These are phyloP conservation scores for Aethes cnicana DNA, from an alignment of 2,888 invertebrate species.

Conservation along the genomic window DNA sequence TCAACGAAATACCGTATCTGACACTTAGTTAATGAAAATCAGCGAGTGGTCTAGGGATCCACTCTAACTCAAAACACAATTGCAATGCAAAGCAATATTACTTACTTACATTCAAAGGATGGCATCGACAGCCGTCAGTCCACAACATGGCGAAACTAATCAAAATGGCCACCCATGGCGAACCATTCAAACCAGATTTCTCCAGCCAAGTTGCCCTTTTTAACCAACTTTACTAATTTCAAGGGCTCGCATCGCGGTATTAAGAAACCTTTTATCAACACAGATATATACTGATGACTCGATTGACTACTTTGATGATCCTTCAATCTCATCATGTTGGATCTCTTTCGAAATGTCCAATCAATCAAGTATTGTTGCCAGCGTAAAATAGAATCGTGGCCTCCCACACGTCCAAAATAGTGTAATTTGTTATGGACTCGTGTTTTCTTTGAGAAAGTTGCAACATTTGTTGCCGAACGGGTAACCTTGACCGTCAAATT, in stretches of 20 bases:
- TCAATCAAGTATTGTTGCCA: constrained; percentile 30
- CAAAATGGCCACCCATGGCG: constrained; percentile 23
- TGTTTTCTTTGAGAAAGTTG: constrained; percentile 28
- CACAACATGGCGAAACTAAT: constrained; percentile 14
- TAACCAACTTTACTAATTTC: constrained; percentile 9
- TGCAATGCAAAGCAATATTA: too few relatives aligned
- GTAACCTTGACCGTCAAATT: constrained; percentile 26
- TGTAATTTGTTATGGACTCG: constrained; percentile 24
- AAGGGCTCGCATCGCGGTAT: constrained; percentile 10
- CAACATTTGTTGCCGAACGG: constrained; percentile 15
- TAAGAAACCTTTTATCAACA: constrained; percentile 22
- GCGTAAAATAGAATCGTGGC: constrained; percentile 9
- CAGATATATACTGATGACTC: constrained; percentile 10
- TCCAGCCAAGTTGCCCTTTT: constrained; percentile 22
- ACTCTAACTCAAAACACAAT: too few relatives aligned
- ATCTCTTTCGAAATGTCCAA: constrained; percentile 10
- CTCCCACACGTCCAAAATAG: constrained; percentile 9
- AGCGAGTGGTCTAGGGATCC: too few relatives aligned
- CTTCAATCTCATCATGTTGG: constrained; percentile 6
- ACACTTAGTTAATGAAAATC: too few relatives aligned
- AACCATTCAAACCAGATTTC: constrained; percentile 17
- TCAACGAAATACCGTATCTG: too few relatives aligned
- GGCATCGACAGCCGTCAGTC: constrained; percentile 13
- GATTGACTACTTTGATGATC: constrained; percentile 2
- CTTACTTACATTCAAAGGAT: constrained; percentile 12